A percentile compares a stretch with the other conserved stretches of the same genome.
phyloP scores from a whole-genome alignment of 2,113 vertebrate species.

The Scomber colias region DNA sequence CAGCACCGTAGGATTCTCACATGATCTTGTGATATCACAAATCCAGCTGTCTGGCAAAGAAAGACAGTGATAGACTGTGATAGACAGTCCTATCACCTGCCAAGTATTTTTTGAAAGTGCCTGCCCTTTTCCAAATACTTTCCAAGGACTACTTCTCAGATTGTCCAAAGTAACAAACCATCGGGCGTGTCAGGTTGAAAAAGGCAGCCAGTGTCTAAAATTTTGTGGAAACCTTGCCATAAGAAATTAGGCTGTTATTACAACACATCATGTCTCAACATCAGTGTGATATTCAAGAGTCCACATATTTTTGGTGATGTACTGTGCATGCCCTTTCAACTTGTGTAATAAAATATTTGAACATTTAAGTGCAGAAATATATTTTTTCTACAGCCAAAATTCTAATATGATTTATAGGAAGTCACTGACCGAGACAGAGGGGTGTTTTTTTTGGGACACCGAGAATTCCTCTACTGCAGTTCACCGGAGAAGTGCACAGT shows the following conservation, averaged over 20 bases:
- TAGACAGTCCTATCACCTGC: no score
- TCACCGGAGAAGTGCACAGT: slow-evolving; percentile 23
- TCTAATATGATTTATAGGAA: slow-evolving; percentile 5
- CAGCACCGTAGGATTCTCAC: no score
- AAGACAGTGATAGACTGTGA: no score
- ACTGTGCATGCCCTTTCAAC: not conserved
- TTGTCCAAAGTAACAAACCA: no score
- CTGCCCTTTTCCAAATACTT: no score
- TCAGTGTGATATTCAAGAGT: not conserved
- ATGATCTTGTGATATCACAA: no score
- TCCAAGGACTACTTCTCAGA: no score
- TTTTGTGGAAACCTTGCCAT: not conserved
- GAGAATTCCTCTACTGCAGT: slow-evolving; percentile 45
- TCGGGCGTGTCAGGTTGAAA: no score
- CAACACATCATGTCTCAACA: not conserved
- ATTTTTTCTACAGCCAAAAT: not conserved
- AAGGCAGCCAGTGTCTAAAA: not conserved
- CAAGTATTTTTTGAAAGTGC: no score
- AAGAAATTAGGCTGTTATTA: not conserved
- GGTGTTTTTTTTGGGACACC: slow-evolving; percentile 11
- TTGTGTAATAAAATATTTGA: not conserved
- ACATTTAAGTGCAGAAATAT: no score
- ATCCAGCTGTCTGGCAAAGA: no score
- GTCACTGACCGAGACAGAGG: not conserved
- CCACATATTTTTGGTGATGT: not conserved